A percentile compares a stretch with the other conserved stretches of the same genome.
Conservation (phyloP, 2,113 vertebrate species). For the Saccopteryx leptura region DNA sequence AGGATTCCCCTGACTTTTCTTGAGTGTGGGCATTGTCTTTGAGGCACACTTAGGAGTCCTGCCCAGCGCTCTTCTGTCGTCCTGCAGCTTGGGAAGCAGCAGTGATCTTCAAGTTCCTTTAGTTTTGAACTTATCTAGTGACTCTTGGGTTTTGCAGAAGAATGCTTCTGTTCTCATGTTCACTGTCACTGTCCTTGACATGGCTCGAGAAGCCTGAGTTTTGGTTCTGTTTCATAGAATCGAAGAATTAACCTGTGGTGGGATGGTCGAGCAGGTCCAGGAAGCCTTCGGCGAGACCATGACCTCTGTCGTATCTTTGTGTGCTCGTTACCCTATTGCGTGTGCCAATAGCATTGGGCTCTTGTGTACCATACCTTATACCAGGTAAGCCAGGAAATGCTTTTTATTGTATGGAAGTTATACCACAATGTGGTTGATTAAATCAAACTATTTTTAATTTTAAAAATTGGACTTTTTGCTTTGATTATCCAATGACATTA, state of each 20-base stretch:
- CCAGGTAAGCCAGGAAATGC: conserved; percentile 88
- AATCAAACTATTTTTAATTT: neutral
- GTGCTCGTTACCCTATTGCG: conserved; percentile 98
- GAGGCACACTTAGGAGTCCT: conserved; percentile 11
- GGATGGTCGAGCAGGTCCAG: conserved; percentile 99
- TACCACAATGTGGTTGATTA: neutral
- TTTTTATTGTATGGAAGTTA: neutral
- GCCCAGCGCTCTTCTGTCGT: neutral
- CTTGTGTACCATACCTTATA: conserved; percentile 98
- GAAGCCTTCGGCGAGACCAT: conserved; percentile 99
- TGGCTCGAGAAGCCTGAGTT: neutral
- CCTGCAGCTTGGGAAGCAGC: neutral
- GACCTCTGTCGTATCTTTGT: conserved; percentile 98
- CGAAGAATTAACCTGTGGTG: conserved; percentile 97
- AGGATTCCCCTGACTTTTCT: neutral
- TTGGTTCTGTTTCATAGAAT: conserved; percentile 89
- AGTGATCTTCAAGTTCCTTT: neutral
- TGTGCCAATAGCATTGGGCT: conserved; percentile 99
- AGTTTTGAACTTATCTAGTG: neutral
- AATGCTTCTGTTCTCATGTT: neutral
- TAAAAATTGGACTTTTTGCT: neutral
- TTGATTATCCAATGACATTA: neutral
- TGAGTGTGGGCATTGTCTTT: neutral
- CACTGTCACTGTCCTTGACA: neutral
- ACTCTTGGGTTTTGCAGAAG: neutral